phyloP scores from a whole-genome alignment of 2,797 vertebrate genomes.

The Falco rusticolus region DNA sequence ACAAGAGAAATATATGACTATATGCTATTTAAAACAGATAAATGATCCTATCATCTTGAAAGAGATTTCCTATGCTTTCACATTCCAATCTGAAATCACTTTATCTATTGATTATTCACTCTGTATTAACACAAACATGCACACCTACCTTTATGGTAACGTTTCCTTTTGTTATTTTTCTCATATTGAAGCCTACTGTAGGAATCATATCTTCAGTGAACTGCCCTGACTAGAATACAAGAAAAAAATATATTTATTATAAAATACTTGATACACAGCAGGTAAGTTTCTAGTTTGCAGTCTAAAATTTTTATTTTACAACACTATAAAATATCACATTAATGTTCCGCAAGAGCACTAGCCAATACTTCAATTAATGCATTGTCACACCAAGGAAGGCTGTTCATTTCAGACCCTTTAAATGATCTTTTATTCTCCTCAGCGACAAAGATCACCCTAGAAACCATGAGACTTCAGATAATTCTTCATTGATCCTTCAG shows the following conservation, averaged over 20 bases:
- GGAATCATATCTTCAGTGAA: constrained; percentile 76
- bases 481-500: background rate
- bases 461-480: background rate
- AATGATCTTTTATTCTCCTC: constrained; percentile 31
- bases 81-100: background rate
- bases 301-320: background rate
- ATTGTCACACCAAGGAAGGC: background rate
- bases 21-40: background rate
- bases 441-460: background rate
- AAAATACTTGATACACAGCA: background rate
- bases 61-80: background rate
- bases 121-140: background rate
- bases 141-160: constrained; percentile 73
- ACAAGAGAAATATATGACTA: background rate
- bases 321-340: background rate
- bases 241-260: background rate
- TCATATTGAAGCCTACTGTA: constrained; percentile 74
- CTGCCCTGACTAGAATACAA: constrained; percentile 63
- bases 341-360: background rate
- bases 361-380: constrained; percentile 14
- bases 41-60: background rate
- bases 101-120: background rate
- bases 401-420: background rate
- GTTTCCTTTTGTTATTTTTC: constrained; percentile 76
- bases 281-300: background rate